Percentiles rank a stretch among this genome's conserved stretches.
phyloP scores from a whole-genome alignment of 2,113 vertebrate genomes.

The Cyprinus carpio region DNA sequence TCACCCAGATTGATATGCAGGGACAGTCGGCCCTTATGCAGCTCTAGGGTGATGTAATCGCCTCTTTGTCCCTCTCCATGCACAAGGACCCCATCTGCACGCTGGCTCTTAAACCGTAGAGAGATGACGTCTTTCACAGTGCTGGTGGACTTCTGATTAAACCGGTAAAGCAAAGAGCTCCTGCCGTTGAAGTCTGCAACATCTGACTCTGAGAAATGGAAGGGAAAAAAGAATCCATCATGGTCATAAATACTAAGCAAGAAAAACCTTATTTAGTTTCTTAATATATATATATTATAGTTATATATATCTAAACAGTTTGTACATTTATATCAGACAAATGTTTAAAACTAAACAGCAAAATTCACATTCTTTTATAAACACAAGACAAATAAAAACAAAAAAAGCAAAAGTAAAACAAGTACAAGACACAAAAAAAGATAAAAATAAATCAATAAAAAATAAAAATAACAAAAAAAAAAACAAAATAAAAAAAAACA shows the following conservation, averaged over 20 bases:
- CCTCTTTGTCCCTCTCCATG: slow-evolving; percentile 86
- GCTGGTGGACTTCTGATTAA: slow-evolving; percentile 88
- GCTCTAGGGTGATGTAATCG: slow-evolving; percentile 84
- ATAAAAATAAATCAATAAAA: background rate
- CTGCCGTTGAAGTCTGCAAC: slow-evolving; percentile 85
- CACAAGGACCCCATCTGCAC: slow-evolving; percentile 83
- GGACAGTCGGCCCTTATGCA: slow-evolving; percentile 79
- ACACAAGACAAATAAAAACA: background rate
- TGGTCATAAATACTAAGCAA: background rate
- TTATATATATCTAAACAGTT: no score
- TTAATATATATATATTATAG: no score
- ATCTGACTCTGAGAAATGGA: slow-evolving; percentile 77
- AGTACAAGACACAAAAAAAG: background rate
- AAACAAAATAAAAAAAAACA: background rate
- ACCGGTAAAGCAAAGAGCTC: slow-evolving; percentile 86
- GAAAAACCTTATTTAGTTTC: background rate
- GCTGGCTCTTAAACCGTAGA: slow-evolving; percentile 85
- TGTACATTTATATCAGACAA: no score
- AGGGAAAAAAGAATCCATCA: background rate
- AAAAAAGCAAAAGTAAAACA: background rate
- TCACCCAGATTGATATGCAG: slow-evolving; percentile 83
- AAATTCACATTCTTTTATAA: background rate
- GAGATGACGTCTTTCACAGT: slow-evolving; percentile 88
- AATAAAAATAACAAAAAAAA: background rate
- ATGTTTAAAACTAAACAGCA: no score